Evolutionary conservation across 2,113 vertebrate species (phyloP).

Genomic region (Protomyctophum bolini): DNA sequence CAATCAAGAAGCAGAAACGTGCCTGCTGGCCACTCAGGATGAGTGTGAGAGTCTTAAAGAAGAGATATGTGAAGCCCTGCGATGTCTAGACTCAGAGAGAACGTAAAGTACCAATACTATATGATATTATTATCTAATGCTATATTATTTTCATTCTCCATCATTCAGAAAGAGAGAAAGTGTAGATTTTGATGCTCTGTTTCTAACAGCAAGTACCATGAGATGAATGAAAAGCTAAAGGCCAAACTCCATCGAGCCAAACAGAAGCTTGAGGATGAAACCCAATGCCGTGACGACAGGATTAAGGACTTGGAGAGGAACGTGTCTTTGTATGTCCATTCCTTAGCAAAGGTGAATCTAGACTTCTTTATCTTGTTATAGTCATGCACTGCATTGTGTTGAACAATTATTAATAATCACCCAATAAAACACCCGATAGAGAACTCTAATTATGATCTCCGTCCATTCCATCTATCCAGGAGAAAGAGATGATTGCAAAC

Average conservation of each 20-base stretch:
- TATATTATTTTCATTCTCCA: not conserved
- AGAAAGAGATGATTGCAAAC: slow-evolving; percentile 46
- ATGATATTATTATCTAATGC: not conserved
- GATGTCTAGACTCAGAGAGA: slow-evolving; percentile 56
- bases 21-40: slow-evolving; percentile 28
- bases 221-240: slow-evolving; percentile 54
- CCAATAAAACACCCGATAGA: not conserved
- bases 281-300: slow-evolving; percentile 50
- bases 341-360: slow-evolving; percentile 50
- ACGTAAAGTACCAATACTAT: slow-evolving; percentile 39
- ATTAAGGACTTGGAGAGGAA: slow-evolving; percentile 58
- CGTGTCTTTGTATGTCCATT: slow-evolving; percentile 50
- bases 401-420: not conserved
- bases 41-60: slow-evolving; percentile 51
- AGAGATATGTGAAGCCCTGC: slow-evolving; percentile 64
- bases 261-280: slow-evolving; percentile 52
- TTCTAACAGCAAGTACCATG: slow-evolving; percentile 56
- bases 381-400: not conserved
- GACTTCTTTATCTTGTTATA: not conserved
- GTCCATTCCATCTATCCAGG: slow-evolving; percentile 36
- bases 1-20: slow-evolving; percentile 18
- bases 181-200: not conserved
- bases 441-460: slow-evolving; percentile 6
- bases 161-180: too few species aligned
- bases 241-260: slow-evolving; percentile 50